Percentiles rank a stretch among this genome's conserved stretches.
Conservation (phyloP, 2,113 vertebrate species). For the Pelmatolapia mariae region DNA sequence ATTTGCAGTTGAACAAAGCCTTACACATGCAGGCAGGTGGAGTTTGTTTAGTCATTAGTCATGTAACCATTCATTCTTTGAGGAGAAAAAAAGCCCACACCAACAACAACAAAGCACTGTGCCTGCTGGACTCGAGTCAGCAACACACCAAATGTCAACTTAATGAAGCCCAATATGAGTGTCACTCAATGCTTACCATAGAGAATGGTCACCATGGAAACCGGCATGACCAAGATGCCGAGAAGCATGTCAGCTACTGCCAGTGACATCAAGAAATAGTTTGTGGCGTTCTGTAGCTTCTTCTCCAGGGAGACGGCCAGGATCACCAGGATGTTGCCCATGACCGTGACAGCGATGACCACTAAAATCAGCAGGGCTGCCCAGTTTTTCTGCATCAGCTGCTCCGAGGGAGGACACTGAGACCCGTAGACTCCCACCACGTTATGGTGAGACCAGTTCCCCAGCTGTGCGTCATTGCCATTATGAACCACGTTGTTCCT, state of each 20-base stretch:
- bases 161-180: not conserved
- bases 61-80: not conserved
- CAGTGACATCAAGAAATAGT: slow-evolving; percentile 98
- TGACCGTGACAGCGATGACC: slow-evolving; percentile 86
- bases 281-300: slow-evolving; percentile 95
- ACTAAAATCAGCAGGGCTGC: slow-evolving; percentile 81
- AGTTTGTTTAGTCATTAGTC: not conserved
- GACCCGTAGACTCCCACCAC: not conserved
- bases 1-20: not conserved
- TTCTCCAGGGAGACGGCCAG: slow-evolving; percentile 95
- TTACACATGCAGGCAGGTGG: not conserved
- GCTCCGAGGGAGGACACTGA: slow-evolving; percentile 42
- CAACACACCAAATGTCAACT: slow-evolving; percentile 17
- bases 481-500: not conserved
- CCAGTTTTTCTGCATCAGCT: slow-evolving; percentile 84
- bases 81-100: not conserved
- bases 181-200: slow-evolving; percentile 80
- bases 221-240: slow-evolving; percentile 93
- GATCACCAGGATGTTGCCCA: slow-evolving; percentile 94
- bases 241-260: slow-evolving; percentile 95
- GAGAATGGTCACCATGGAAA: slow-evolving; percentile 93
- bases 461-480: not conserved
- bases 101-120: not conserved
- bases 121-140: not conserved
- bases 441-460: slow-evolving; percentile 33